Percentiles rank a stretch among this genome's conserved stretches.
These are phyloP conservation scores for Sitta carolinensis DNA, from an alignment of 2,797 vertebrate species.

Conservation along the genomic window DNA sequence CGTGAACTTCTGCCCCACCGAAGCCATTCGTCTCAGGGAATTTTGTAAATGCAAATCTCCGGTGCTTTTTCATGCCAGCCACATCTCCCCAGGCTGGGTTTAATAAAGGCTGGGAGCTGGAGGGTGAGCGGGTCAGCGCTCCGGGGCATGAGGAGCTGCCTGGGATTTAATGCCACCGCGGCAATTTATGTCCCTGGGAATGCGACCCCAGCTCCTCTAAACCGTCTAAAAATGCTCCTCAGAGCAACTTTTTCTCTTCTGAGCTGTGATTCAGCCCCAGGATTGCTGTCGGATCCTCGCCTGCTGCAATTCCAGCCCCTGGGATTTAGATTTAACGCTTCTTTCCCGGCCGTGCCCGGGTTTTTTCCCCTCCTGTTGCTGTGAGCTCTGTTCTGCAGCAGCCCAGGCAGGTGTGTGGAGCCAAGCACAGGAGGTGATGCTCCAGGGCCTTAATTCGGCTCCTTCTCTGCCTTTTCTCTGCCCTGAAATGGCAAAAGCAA, in stretches of 20 bases:
- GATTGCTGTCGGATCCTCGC: fast-evolving
- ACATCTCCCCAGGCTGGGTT: not conserved
- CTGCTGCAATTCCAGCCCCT: not conserved
- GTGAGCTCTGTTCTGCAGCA: not conserved
- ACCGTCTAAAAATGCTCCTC: not conserved
- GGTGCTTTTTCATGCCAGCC: not conserved
- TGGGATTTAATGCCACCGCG: not conserved
- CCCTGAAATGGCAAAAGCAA: not conserved
- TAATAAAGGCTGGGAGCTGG: not conserved
- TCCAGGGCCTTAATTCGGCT: not conserved
- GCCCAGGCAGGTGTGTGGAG: not conserved
- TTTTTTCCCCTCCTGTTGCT: not conserved
- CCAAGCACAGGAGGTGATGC: not conserved
- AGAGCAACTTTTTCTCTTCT: not conserved
- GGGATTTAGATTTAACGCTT: not conserved
- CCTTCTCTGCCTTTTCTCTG: not conserved
- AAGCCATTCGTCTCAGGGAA: not conserved
- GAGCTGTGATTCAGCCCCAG: not conserved
- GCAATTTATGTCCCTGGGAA: not conserved
- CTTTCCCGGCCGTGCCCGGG: fast-evolving
- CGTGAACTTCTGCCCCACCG: not conserved
- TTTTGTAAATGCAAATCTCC: not conserved
- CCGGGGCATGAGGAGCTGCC: fast-evolving
- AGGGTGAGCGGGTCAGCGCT: not conserved
- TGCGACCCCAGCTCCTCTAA: not conserved